A percentile compares a stretch with the other conserved stretches of the same genome.
These are phyloP conservation scores for Tanypteryx hageni DNA, from an alignment of 2,888 invertebrate genomes.

Conservation along the genomic window DNA sequence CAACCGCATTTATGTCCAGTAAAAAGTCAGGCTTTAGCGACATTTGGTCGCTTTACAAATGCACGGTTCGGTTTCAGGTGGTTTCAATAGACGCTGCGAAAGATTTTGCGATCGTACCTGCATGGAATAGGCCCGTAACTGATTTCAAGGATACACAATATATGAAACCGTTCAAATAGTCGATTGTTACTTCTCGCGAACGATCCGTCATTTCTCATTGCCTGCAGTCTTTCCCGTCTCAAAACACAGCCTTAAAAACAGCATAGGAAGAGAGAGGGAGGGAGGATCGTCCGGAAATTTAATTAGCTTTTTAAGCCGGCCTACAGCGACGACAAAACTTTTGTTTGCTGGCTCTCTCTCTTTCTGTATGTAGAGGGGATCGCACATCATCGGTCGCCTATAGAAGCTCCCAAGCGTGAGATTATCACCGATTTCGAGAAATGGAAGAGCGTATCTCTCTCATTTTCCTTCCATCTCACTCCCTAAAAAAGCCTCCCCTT, in stretches of 20 bases:
- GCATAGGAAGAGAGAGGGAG: background rate
- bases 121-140: too few relatives aligned
- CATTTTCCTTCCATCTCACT: background rate
- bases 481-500: background rate
- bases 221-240: background rate
- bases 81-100: too few relatives aligned
- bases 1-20: too few relatives aligned
- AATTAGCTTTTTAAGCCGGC: slow-evolving; percentile 45
- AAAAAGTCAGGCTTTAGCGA: too few relatives aligned
- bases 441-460: slow-evolving; percentile 30
- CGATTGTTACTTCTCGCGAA: background rate
- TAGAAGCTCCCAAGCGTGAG: slow-evolving; percentile 33
- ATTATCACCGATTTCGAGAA: slow-evolving; percentile 40
- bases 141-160: too few relatives aligned
- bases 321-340: background rate
- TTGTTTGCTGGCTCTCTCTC: background rate
- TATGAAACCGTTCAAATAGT: too few relatives aligned
- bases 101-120: background rate
- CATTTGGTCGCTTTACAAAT: too few relatives aligned
- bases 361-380: background rate
- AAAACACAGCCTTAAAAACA: background rate
- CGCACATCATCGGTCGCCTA: slow-evolving; percentile 34
- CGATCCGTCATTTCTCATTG: slow-evolving; percentile 16
- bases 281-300: slow-evolving; percentile 46
- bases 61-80: too few relatives aligned